Base-by-base conservation (phyloP, 2,797 vertebrate genomes). In the Gouania willdenowi region DNA sequence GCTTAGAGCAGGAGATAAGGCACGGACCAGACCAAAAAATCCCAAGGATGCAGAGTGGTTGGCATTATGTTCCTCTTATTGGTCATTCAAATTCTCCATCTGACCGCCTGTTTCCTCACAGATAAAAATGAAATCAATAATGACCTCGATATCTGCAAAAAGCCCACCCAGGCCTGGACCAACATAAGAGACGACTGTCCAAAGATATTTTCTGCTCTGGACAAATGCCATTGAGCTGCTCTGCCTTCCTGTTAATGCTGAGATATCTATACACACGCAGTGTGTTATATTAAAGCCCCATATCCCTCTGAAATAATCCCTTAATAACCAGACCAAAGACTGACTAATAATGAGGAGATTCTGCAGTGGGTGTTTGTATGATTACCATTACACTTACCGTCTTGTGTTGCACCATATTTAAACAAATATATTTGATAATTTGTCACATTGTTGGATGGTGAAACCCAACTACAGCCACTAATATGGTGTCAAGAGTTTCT, bases 181-280 rank as follows among this genome's bases (percentile, higher is more conserved):
- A 71, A 75, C 67, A 68, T 66, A 41, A 71, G 48, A 72, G 64
- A 72, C 69, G 64, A 73, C 54, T 67, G 62, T 59, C 66, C 67
- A 46, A 45, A 19, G 41, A 59, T 47, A 73, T 71, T 40, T 58
- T 75, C 51, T 43, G 29, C 70, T 52, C 41, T 62, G 62, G 41
- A 29, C 35, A 33, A 29, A 29, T 49, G 30, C 45, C 61, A 63
- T 17, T 25, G 13, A 24, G 22, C 27, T 17, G 20, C 41, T 45
- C 15, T 26, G 27, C n/a, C n/a, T 22, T 26, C 13, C 13, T 4
- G 23, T 27, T 18, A 24, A 15, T 38, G 32, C 5, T 3, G 40
- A 12, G 26, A 41, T 36, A 55, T 54, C 17, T 34, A 36, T 41
- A 45, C 34, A 43, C 25, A 50, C 22, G 28, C 24, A 24, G 21